phyloP scores from a whole-genome alignment of 2,797 vertebrate genomes.

The Amphiprion clarkii region DNA sequence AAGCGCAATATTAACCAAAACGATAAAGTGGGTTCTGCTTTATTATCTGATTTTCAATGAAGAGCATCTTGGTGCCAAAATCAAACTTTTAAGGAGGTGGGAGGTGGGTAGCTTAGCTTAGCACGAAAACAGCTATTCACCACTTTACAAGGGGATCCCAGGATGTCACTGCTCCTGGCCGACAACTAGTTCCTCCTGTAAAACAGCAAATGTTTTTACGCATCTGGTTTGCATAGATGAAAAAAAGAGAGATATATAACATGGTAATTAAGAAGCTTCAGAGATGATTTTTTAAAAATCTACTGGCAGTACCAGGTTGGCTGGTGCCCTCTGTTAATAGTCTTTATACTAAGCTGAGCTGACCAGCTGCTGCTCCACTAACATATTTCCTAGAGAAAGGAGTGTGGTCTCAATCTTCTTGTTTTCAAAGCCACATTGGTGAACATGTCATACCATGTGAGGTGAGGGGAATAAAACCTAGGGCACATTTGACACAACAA shows the following conservation, averaged over 20 bases:
- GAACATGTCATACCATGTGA: too few species aligned
- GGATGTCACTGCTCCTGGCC: too few species aligned
- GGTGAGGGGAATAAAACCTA: too few species aligned
- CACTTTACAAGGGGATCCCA: too few species aligned
- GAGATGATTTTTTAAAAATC: background rate
- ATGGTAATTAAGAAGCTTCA: background rate
- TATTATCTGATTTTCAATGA: background rate
- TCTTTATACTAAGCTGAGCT: background rate
- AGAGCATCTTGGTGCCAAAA: background rate
- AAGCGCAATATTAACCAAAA: background rate
- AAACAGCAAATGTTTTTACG: background rate
- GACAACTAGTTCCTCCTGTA: background rate
- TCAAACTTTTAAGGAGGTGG: background rate
- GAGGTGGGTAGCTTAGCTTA: background rate
- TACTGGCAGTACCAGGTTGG: background rate
- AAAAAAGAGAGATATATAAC: background rate
- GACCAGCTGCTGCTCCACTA: too few species aligned
- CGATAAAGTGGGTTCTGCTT: too few species aligned
- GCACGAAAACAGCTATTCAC: background rate
- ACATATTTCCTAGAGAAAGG: too few species aligned
- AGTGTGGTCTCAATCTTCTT: too few species aligned
- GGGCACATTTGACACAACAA: too few species aligned
- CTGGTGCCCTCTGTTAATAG: background rate
- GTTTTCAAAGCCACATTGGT: too few species aligned
- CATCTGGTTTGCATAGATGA: background rate